These are phyloP conservation scores for Brachylomia viminalis DNA, from an alignment of 2,888 invertebrate genomes.

Conservation along the genomic window DNA sequence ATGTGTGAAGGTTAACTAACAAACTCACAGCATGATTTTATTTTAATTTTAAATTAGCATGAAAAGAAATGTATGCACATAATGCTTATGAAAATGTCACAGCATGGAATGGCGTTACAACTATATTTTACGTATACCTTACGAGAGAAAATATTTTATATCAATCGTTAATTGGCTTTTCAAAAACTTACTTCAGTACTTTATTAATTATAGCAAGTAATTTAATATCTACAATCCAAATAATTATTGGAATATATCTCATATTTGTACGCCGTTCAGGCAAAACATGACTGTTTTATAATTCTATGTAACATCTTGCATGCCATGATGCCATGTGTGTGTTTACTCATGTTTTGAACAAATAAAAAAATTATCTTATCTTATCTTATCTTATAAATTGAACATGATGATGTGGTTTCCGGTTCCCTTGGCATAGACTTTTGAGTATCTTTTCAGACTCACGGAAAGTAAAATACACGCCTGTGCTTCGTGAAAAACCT, in stretches of 20 bases:
- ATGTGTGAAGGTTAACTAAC: conserved; percentile 15
- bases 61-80: conserved; percentile 11
- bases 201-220: neutral
- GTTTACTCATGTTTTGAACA: no score
- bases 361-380: no score
- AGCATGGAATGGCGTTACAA: conserved; percentile 17
- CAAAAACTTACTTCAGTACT: neutral
- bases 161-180: neutral
- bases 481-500: neutral
- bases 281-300: no score
- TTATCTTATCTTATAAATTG: no score
- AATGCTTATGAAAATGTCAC: conserved; percentile 35
- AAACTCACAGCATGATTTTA: conserved; percentile 43
- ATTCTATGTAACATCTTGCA: no score
- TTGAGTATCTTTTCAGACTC: neutral
- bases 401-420: neutral
- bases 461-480: neutral
- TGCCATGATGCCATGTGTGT: no score
- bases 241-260: neutral
- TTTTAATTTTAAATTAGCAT: conserved; percentile 20
- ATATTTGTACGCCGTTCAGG: no score
- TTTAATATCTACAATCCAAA: neutral
- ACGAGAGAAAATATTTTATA: neutral
- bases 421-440: neutral
- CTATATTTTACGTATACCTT: conserved; percentile 18